Evolutionary conservation across 2,113 vertebrate species (phyloP), one percentile per base, ranked within the genome.

Genomic region (Aphelocoma coerulescens): DNA sequence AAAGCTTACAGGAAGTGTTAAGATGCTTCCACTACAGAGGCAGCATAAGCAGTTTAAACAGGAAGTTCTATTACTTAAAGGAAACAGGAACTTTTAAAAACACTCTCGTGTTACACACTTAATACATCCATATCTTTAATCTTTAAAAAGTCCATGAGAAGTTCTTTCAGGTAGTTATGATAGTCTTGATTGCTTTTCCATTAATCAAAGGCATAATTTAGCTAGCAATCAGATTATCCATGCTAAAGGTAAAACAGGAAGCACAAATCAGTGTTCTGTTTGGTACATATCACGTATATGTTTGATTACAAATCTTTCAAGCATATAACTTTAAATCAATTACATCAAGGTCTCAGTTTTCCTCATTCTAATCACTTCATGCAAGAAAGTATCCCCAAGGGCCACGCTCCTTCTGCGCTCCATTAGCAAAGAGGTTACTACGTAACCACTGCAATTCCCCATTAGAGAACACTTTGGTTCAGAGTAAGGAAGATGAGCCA

Each of bases 261-360:
- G 78, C 3, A 16, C 65, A 67, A 87, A 94, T 94, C 91, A 79
- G 66, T 6, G 44, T 27, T 83, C 79, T 89, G 84, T 91, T 95
- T 84, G 89, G 73, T 78, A 88, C 15, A 2, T 85, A 91, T 6
- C 73, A 63, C 0, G 1, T 7, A 24, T 17, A 44, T 89, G 85
- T 93, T 95, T 92, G 84, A 95, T 96, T 87, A 94, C 84, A 95
- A 65, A 91, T 75, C 76, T 59, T 71, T 71, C 73, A 74, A 75
- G 69, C 59, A 46, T 52, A 16, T 74, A 39, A 86, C 48, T 89
- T 84, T 39, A 84, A 80, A 93, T 89, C 76, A 95, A 61, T 92
- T 95, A 67, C 7, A 93, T 32, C 39, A 84, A 81, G 61, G 72
- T 26, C 30, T 85, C 83, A 3, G n/a, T 93, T 88, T 93, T 83